These are phyloP conservation scores for Craterocephalus amniculus DNA, from an alignment of 2,797 vertebrate genomes.

Conservation along the genomic window DNA sequence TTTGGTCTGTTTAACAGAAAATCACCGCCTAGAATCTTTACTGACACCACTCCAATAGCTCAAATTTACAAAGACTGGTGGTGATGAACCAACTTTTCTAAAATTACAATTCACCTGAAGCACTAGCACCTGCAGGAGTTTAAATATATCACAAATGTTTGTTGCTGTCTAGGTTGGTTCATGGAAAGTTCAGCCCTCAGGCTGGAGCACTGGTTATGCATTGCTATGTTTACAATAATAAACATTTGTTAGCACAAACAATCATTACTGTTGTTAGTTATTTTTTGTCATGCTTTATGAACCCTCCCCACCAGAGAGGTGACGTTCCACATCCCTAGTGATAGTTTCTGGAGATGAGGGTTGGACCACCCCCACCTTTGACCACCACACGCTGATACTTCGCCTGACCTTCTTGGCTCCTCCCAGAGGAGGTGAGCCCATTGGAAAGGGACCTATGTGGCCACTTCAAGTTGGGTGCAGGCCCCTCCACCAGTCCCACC, in stretches of 20 bases:
- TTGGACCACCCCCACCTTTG: too few species aligned
- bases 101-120: background rate
- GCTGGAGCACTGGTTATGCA: too few species aligned
- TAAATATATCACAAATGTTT: background rate
- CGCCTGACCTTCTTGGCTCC: too few species aligned
- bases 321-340: too few species aligned
- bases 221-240: background rate
- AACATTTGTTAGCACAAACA: background rate
- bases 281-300: background rate
- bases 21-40: slow-evolving; percentile 86
- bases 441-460: too few species aligned
- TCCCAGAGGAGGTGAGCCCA: too few species aligned
- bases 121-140: background rate
- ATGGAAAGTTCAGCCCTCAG: background rate
- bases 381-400: too few species aligned
- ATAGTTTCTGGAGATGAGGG: too few species aligned
- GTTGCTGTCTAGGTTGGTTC: background rate
- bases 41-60: slow-evolving; percentile 47
- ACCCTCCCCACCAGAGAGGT: background rate
- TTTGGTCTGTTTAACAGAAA: slow-evolving; percentile 83
- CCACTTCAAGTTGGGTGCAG: too few species aligned
- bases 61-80: slow-evolving; percentile 19
- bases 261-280: background rate
- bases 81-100: slow-evolving; percentile 13
- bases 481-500: too few species aligned